Evolutionary conservation across 2,797 vertebrate species (phyloP).

Genomic region (Buphagus erythrorhynchus): DNA sequence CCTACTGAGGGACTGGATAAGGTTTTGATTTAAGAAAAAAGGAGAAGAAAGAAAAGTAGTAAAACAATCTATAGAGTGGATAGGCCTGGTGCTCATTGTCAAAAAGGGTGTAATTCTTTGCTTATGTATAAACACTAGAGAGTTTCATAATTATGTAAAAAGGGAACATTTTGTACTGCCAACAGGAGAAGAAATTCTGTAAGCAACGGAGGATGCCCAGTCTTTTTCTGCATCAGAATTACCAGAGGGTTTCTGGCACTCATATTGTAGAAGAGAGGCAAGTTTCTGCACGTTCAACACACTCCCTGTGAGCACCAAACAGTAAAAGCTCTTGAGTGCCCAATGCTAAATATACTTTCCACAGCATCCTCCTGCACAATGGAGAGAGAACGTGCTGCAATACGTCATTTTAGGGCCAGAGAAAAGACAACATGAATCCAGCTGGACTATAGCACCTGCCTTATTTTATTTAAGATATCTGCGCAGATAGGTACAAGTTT

Average conservation of each 20-base stretch:
- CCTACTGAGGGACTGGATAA: not conserved
- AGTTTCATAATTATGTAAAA: constrained; percentile 55
- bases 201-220: constrained; percentile 38
- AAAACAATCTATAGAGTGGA: constrained; percentile 59
- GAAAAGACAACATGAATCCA: not conserved
- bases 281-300: not conserved
- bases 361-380: not conserved
- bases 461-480: not conserved
- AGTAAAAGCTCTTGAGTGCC: not conserved
- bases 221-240: constrained; percentile 38
- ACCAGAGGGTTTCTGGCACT: constrained; percentile 35
- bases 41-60: not conserved
- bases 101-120: constrained; percentile 51
- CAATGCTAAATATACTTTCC: not conserved
- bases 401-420: not conserved
- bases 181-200: constrained; percentile 43
- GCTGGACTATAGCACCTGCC: not conserved
- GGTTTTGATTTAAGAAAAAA: constrained; percentile 60
- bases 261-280: not conserved
- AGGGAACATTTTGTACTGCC: constrained; percentile 65
- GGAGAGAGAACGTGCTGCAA: not conserved
- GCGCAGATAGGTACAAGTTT: not conserved
- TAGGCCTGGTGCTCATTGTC: constrained; percentile 58
- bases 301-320: not conserved
- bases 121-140: constrained; percentile 51